Percentiles rank a stretch among this genome's conserved stretches.
Evolutionary conservation across 2,797 vertebrate genomes (phyloP).

Genomic region (Leuciscus waleckii): DNA sequence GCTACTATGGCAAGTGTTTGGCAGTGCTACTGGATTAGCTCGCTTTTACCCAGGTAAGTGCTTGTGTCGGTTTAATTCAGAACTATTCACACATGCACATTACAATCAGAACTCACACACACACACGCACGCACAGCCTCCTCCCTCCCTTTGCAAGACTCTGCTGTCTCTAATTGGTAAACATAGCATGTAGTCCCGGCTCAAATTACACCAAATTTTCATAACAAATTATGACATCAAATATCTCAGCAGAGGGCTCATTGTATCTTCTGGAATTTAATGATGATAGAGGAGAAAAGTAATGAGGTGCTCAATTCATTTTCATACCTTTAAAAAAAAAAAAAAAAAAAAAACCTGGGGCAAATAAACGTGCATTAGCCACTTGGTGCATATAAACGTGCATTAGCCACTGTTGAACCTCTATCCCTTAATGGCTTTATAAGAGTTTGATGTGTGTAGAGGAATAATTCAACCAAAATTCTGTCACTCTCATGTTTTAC

Average conservation of each 20-base stretch:
- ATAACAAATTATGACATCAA: constrained; percentile 53
- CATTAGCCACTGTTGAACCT: constrained; percentile 24
- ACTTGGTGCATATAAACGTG: constrained; percentile 38
- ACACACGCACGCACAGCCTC: neutral
- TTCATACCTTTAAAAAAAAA: constrained; percentile 45
- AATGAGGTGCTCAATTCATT: constrained; percentile 57
- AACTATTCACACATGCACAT: neutral
- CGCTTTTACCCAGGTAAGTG: constrained; percentile 88
- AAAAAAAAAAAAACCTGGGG: neutral
- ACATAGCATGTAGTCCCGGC: constrained; percentile 42
- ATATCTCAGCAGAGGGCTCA: constrained; percentile 38
- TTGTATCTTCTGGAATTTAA: constrained; percentile 51
- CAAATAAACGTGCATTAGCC: constrained; percentile 42
- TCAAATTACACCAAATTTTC: constrained; percentile 58
- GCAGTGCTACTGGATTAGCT: constrained; percentile 94
- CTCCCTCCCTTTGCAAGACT: neutral
- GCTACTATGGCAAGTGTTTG: constrained; percentile 95
- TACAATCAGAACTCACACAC: constrained; percentile 6
- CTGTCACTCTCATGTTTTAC: neutral
- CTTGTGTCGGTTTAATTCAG: constrained; percentile 3
- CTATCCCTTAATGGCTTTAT: neutral
- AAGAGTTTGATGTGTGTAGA: neutral
- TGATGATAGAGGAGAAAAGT: constrained; percentile 54
- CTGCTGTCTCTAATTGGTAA: constrained; percentile 44
- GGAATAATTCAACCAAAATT: neutral